Conservation (phyloP, 2,113 vertebrate species). For the Gymnarchus niloticus region DNA sequence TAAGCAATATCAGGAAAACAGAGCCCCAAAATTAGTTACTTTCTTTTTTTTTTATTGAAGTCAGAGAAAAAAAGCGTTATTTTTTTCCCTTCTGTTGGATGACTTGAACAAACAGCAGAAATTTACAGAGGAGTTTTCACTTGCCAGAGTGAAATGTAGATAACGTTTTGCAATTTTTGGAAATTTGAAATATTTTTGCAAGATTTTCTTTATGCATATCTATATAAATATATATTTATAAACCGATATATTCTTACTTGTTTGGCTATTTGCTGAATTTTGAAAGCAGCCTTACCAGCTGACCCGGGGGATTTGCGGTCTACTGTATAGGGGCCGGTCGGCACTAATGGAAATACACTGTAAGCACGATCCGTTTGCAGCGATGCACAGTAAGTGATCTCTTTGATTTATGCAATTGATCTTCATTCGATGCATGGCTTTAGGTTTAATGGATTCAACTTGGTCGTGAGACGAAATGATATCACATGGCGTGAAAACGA, state of each 20-base stretch:
- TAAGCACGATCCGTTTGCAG: constrained; percentile 98
- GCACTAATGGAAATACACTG: constrained; percentile 96
- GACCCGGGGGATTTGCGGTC: constrained; percentile 27
- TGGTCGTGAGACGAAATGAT: neutral
- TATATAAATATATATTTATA: neutral
- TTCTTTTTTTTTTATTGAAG: constrained; percentile 10
- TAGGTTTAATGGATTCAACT: neutral
- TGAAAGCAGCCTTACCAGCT: neutral
- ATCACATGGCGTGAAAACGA: neutral
- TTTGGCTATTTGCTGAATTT: neutral
- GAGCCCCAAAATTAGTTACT: neutral
- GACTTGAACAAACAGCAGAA: neutral
- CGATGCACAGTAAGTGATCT: constrained; percentile 97
- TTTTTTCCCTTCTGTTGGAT: neutral
- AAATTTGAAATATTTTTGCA: neutral
- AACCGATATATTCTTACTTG: neutral
- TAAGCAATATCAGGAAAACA: neutral
- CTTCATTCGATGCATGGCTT: constrained; percentile 23
- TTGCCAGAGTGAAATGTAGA: neutral
- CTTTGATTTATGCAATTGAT: constrained; percentile 28
- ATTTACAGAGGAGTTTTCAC: neutral
- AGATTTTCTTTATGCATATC: neutral
- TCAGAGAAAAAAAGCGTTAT: constrained; percentile 14
- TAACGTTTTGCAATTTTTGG: neutral
- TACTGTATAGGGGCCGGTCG: constrained; percentile 22